Base-by-base conservation (phyloP, 2,113 vertebrate genomes). In the Cyphomyrus discorhynchus region DNA sequence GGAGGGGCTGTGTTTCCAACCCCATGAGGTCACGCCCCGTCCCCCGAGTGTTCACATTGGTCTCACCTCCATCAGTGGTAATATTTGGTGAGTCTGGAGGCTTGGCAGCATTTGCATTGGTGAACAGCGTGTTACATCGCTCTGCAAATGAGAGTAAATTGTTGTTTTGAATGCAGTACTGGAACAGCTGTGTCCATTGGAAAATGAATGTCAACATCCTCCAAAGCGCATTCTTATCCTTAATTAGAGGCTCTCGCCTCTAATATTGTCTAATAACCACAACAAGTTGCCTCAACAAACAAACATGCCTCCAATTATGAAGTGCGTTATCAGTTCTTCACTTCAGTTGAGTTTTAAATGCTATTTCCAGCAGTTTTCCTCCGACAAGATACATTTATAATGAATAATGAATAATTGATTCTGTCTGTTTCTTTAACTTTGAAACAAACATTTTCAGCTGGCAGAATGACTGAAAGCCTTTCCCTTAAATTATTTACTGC, bases 61-160 rank as follows among this genome's bases (percentile, higher is more conserved):
- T 0, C 31, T 77, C 13, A 39, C 2, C 70, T 17, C 70, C 5
- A 0, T 27, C 27, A 1, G 49, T 86, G 46, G 53, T 27, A 27
- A 49, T 31, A 13, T n/a, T 27, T 27, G 21, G 47, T 2, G 84
- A 86, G 47, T 91, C 86, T 93, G 93, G 45, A 92, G 45, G 35
- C 19, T 62, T n/a, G 24, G 24, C 24, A 9, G 56, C 24, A n/a
- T 9, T 35, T 17, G 47, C 70, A 27, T 24, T 87, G 50, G 70
- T 96, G 94, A 93, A 92, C 91, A 93, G 93, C 94, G 91, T 91
- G 83, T 80, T 80, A 88, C 45, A 10, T 39, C 46, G 85, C 89
- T 94, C 93, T 94, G 90, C 90, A 96, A 95, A 95, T 95, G 94
- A 94, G 94, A 93, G 93, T 95, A 53, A 96, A 95, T 93, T 91